Base-by-base conservation (phyloP, 2,797 vertebrate species). In the Anguilla marmorata region DNA sequence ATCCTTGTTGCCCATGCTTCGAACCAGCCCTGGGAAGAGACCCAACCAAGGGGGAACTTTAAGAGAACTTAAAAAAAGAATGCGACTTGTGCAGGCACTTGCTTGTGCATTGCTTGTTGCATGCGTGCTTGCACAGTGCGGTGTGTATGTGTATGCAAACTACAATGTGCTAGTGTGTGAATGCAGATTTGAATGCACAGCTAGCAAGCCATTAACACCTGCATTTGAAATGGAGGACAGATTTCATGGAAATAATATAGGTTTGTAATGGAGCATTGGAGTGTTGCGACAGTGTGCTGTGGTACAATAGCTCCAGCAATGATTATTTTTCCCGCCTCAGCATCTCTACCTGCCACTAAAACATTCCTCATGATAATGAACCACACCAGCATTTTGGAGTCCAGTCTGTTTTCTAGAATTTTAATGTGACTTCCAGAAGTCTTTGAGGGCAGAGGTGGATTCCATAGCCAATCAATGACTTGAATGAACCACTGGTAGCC, bases 211-310 rank as follows among this genome's bases (percentile, higher is more conserved):
- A 72, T 33, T 33, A 30, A 72, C n/a, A 33, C 9, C n/a, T 72
- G 27, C 69, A 72, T 72, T 72, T 72, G 69, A 30, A 72, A 72
- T 72, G 69, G 27, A 72, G 27, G 27, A 72, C 27, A 72, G 7
- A 72, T 72, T 72, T 72, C 33, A 72, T 72, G 69, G 69, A 72
- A 72, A 72, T 72, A 72, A 72, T 72, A 27, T 72, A 33, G 69
- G 27, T 72, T 72, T 72, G 7, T 30, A 30, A 72, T 72, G 12
- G 69, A 72, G 69, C 69, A 12, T 33, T 72, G 69, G 69, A 72
- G 27, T 12, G 69, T 72, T 72, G 8, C 69, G 27, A 27, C 69
- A 30, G 69, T 12, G 8, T 33, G n/a, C 27, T 8, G 69, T 72
- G 69, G 11, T 72, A 33, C 27, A 72, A 72, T 72, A 30, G 69